Evolutionary conservation across 1,140 invertebrate genomes (phyloP), one percentile per base, ranked within the genome.

Genomic region (Lordiphosa mommai): DNA sequence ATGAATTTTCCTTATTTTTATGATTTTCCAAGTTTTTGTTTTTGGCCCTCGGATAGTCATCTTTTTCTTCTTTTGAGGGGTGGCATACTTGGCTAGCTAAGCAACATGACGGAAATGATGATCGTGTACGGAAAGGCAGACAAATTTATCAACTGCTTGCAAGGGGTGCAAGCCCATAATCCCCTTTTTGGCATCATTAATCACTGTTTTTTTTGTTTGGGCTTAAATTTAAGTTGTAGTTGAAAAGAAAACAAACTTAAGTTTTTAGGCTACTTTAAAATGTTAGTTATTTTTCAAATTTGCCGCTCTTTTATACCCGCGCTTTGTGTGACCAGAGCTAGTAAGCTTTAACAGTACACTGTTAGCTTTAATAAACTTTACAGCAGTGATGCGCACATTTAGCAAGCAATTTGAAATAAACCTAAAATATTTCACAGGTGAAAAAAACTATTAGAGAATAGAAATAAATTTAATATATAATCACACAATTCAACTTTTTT

Each of bases 1-100:
- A 84, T 84, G 77, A 84, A 84, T 84, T 84, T 70, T 60, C 68
- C 38, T 63, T 82, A 69, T 77, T 84, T 84, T 84, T 84, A 84
- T 84, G 77, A 84, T 84, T 82, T 66, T 68, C 58, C 72, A 64
- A 82, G 77, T 84, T 82, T 76, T 77, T 76, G 72, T 76, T 77
- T 68, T 77, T 82, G 50, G 61, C 53, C 41, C 29, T 47, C 12
- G 32, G 74, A 65, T 63, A 58, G 46, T 14, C 60, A 51, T 63
- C 58, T 29, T 43, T 43, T 10, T n/a, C n/a, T n/a, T n/a, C n/a
- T n/a, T n/a, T 29, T 55, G 53, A n/a, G 48, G 77, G 77, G 55
- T 67, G 23, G 49, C 52, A 49, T 49, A 44, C 46, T 61, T 64
- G 59, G 64, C 57, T 64, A 50, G 34, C 32, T 32, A 49, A 17